These are phyloP conservation scores for Podiceps cristatus DNA, from an alignment of 2,113 vertebrate species.

Conservation along the genomic window DNA sequence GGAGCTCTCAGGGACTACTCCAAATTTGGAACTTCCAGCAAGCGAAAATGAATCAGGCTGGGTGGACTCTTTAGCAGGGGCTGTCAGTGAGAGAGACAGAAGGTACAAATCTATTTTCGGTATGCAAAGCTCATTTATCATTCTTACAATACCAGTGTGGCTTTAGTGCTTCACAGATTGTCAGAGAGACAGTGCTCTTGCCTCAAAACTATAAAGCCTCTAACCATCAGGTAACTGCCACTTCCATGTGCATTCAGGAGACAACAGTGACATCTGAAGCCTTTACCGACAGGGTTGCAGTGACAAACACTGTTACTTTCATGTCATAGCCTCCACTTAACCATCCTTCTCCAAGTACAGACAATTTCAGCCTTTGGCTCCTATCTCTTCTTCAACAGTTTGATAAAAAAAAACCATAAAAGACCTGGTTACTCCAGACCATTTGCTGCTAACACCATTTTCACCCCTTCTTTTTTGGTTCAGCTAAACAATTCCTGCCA, in stretches of 20 bases:
- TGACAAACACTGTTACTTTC: neutral
- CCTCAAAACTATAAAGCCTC: neutral
- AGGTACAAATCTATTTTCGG: neutral
- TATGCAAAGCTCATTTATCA: neutral
- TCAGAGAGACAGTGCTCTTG: neutral
- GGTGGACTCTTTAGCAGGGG: slow-evolving; percentile 76
- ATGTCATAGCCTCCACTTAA: neutral
- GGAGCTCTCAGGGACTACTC: slow-evolving; percentile 64
- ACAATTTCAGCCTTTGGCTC: neutral
- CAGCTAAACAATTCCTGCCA: neutral
- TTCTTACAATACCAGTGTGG: neutral
- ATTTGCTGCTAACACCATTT: neutral
- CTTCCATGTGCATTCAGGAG: neutral
- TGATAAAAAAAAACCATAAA: neutral
- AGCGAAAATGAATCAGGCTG: slow-evolving; percentile 75
- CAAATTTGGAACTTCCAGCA: slow-evolving; percentile 76
- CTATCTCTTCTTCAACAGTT: neutral
- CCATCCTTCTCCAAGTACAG: neutral
- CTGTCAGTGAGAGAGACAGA: slow-evolving; percentile 25
- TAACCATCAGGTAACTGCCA: neutral
- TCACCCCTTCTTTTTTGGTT: neutral
- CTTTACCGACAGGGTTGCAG: neutral
- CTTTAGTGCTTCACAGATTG: neutral
- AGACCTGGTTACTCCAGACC: neutral
- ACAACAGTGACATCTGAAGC: neutral